These are phyloP conservation scores for Cylindroiulus punctatus DNA, from an alignment of 2,888 invertebrate genomes.

Conservation along the genomic window DNA sequence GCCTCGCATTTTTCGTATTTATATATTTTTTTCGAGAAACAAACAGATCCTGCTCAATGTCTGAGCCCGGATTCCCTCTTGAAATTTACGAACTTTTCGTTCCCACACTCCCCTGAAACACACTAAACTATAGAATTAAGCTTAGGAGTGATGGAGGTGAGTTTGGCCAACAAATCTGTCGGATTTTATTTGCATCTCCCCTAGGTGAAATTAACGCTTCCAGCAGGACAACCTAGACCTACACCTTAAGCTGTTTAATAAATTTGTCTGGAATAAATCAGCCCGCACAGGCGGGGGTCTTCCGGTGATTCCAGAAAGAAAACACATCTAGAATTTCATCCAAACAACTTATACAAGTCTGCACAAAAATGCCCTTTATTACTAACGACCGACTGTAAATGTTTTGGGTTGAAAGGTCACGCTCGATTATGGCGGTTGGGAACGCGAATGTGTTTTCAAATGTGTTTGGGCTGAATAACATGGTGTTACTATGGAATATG, in stretches of 20 bases:
- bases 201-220: constrained; percentile 11
- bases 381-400: not conserved
- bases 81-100: not conserved
- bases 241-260: not conserved
- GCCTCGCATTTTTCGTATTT: not conserved
- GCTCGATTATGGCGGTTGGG: not conserved
- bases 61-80: not conserved
- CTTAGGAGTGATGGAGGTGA: constrained; percentile 3
- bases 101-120: not conserved
- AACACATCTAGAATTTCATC: not conserved
- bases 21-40: too few species aligned
- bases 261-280: constrained; percentile 3
- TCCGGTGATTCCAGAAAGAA: not conserved
- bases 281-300: not conserved
- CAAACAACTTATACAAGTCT: not conserved
- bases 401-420: not conserved
- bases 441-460: not conserved
- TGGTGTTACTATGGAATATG: too few species aligned
- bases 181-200: not conserved
- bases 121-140: constrained; percentile 34
- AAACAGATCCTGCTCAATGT: not conserved
- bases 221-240: not conserved
- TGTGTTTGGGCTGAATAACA: too few species aligned
- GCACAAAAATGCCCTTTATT: too few species aligned
- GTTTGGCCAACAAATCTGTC: not conserved